Base-by-base conservation (phyloP, 2,888 invertebrate genomes). In the Teinopalpus imperialis region DNA sequence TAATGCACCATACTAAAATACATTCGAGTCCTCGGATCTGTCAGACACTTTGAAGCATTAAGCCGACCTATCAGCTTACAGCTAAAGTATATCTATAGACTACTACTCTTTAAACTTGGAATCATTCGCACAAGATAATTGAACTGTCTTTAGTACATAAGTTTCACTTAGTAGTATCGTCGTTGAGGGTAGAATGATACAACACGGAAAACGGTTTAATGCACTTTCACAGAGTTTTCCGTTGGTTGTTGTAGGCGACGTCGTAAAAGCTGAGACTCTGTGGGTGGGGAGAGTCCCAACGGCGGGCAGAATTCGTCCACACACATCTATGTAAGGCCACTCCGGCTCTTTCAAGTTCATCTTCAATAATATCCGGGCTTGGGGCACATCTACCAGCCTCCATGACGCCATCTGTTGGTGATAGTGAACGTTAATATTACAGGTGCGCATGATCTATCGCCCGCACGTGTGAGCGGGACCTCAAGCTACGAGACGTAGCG, bases 201-300 rank as follows among this genome's bases (percentile, higher is more conserved):
- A 23, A 21, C 23, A 23, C 12, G 21, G 21, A n/a, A n/a, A n/a
- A n/a, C n/a, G n/a, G 31, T 58, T 69, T 80, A 82, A 66, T 81
- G 83, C 52, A 81, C 83, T 47, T 74, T 71, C 47, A 72, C 70
- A 32, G 72, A 69, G 48, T 69, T 66, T 48, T 65, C 71, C 50
- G 55, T 90, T 76, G 53, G 93, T 92, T 89, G 90, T 91, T 90
- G 90, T 57, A 91, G 80, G 49, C 96, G 93, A 31, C 97, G 92
- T 68, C 95, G 94, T 88, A 96, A 91, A 60, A 97, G 88, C 56
- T 92, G 90, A 57, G 96, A 96, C 80, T 95, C 95, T 62, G 94
- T 93, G 30, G 97, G 97, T 39, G 96, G 96, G 49, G 96, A 95
- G 47, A 97, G 90, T 12, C 94, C 94, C 58, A 94, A 91, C 45